Conservation (phyloP, 1,140 invertebrate species). For the Caenorhabditis remanei region DNA sequence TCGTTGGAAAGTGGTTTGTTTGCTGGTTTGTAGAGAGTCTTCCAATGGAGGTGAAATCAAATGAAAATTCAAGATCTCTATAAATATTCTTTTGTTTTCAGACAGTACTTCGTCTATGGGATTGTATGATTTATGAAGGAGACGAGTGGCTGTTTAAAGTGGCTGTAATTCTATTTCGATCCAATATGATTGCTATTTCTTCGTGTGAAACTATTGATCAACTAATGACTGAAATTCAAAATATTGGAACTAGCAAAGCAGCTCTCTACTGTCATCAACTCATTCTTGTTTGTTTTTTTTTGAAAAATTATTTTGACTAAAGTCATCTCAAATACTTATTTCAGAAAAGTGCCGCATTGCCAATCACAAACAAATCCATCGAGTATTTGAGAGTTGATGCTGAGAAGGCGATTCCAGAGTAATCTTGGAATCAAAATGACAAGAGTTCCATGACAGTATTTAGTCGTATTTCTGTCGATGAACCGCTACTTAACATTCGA, state of each 20-base stretch:
- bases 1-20: slow-evolving; percentile 57
- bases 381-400: background rate
- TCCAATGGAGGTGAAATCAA: slow-evolving; percentile 56
- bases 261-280: slow-evolving; percentile 60
- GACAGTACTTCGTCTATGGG: slow-evolving; percentile 61
- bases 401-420: slow-evolving; percentile 21
- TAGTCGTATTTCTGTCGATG: background rate
- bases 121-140: slow-evolving; percentile 62
- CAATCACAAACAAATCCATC: slow-evolving; percentile 22
- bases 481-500: slow-evolving; percentile 21
- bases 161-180: slow-evolving; percentile 48
- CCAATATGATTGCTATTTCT: slow-evolving; percentile 45
- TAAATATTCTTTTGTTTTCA: background rate
- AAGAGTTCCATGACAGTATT: background rate
- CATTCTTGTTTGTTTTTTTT: background rate
- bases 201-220: slow-evolving; percentile 46
- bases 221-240: slow-evolving; percentile 46
- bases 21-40: slow-evolving; percentile 61
- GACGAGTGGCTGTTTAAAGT: slow-evolving; percentile 60
- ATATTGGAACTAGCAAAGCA: slow-evolving; percentile 56
- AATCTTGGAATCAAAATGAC: background rate
- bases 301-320: background rate
- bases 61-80: background rate
- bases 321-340: background rate
- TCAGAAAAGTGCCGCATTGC: slow-evolving; percentile 37